phyloP scores from a whole-genome alignment of 1,140 invertebrate genomes.

The Hormaphis cornu region DNA sequence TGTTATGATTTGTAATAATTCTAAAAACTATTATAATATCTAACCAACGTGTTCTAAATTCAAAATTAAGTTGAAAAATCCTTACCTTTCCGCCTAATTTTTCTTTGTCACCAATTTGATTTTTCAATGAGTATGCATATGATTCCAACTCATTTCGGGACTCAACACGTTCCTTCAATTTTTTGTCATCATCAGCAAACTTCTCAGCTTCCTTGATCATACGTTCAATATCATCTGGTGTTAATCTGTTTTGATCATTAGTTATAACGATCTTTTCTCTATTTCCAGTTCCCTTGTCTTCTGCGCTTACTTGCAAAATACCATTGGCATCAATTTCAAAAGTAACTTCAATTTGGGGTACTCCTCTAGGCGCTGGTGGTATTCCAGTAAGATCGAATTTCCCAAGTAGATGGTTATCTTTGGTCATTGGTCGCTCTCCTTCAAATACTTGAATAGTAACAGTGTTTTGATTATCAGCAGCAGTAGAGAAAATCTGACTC shows the following conservation, averaged over 20 bases:
- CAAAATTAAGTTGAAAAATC: not conserved
- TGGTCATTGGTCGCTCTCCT: constrained; percentile 98
- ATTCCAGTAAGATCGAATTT: constrained; percentile 99
- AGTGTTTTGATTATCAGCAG: constrained; percentile 96
- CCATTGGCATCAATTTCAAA: constrained; percentile 99
- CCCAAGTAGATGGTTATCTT: constrained; percentile 94
- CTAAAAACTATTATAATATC: too few species aligned
- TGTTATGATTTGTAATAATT: too few species aligned
- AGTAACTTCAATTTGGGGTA: constrained; percentile 98
- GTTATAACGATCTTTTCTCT: constrained; percentile 98
- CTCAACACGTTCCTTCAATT: constrained; percentile 93
- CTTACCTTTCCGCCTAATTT: constrained; percentile 86
- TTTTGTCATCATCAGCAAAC: constrained; percentile 97
- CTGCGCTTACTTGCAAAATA: constrained; percentile 76
- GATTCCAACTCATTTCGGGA: constrained; percentile 92
- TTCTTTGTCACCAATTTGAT: constrained; percentile 94
- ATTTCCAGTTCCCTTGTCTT: constrained; percentile 97
- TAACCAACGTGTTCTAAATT: too few species aligned
- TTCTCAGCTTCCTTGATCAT: constrained; percentile 99
- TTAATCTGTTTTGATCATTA: constrained; percentile 93
- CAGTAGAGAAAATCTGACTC: constrained; percentile 98
- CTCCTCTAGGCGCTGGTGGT: constrained; percentile 91
- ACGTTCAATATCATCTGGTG: constrained; percentile 94
- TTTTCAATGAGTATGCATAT: constrained; percentile 96
- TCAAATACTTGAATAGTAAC: constrained; percentile 94